phyloP scores from a whole-genome alignment of 37 sponge, comb jelly and placozoan species.

The Amphimedon queenslandica region DNA sequence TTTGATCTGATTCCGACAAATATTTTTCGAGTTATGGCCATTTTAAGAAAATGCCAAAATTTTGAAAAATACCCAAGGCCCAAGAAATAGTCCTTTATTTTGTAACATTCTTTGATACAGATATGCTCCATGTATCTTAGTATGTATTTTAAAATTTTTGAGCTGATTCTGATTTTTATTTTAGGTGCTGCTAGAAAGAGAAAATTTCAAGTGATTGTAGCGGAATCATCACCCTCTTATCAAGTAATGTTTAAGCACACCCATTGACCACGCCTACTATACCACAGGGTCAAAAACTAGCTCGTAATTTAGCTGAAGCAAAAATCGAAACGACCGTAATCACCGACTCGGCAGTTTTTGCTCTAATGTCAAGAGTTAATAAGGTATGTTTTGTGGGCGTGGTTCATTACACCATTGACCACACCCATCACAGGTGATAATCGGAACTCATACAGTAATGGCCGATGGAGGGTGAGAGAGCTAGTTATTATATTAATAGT shows the following conservation, averaged over 20 bases:
- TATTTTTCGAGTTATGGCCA: no score
- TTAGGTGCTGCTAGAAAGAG: conserved; percentile 87
- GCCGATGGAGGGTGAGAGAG: conserved; percentile 89
- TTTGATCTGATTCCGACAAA: no score
- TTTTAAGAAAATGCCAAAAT: no score
- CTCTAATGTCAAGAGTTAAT: conserved; percentile 96
- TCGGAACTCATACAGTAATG: conserved; percentile 98
- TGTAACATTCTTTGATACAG: background rate
- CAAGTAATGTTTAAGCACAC: conserved; percentile 36
- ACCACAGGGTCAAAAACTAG: conserved; percentile 84
- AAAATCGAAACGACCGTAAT: conserved; percentile 91
- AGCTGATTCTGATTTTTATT: no score
- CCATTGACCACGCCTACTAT: background rate
- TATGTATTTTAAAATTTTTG: conserved; percentile 18
- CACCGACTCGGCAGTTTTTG: conserved; percentile 96
- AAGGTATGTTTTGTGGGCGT: conserved; percentile 73
- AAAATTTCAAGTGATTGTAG: conserved; percentile 92
- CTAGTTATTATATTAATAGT: no score
- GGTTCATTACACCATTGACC: background rate
- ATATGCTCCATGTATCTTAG: background rate
- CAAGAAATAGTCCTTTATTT: no score
- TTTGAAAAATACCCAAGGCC: no score
- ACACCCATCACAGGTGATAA: conserved; percentile 70
- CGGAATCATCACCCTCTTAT: conserved; percentile 93
- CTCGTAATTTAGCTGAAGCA: conserved; percentile 61